Percentiles rank a stretch among this genome's conserved stretches.
These are phyloP conservation scores for Cancer borealis DNA, from an alignment of 2,888 invertebrate genomes.

Conservation along the genomic window DNA sequence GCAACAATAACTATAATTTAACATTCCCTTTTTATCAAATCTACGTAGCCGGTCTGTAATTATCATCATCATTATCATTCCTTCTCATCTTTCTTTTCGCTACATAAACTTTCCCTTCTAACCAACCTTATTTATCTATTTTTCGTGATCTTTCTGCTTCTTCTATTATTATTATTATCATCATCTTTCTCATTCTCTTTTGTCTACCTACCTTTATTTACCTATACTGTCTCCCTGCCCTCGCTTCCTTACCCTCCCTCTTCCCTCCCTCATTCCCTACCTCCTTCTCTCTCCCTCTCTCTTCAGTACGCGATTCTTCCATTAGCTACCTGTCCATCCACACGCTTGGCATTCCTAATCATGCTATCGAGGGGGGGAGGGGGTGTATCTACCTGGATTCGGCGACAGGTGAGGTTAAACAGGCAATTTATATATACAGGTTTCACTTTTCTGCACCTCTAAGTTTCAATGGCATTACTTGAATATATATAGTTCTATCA, in stretches of 20 bases:
- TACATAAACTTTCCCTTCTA: no score
- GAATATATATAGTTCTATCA: not conserved
- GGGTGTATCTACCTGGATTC: not conserved
- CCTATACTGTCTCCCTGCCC: not conserved
- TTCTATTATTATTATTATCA: not conserved
- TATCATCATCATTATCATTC: no score
- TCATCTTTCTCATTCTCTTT: not conserved
- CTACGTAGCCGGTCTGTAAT: no score
- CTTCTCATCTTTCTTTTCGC: no score
- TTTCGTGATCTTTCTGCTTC: not conserved
- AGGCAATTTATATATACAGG: not conserved
- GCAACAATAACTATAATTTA: no score
- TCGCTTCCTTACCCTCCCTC: not conserved
- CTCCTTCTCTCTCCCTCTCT: not conserved
- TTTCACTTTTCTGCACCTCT: not conserved
- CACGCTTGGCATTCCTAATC: slow-evolving; percentile 26
- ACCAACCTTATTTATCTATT: no score
- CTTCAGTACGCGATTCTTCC: slow-evolving; percentile 26
- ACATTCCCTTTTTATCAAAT: no score
- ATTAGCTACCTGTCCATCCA: slow-evolving; percentile 27
- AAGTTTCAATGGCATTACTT: not conserved
- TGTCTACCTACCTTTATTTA: not conserved
- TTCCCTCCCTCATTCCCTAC: not conserved
- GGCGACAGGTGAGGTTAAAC: slow-evolving; percentile 2
- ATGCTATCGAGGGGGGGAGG: not conserved